phyloP scores from a whole-genome alignment of 2,888 invertebrate species.

The Pyralis farinalis region DNA sequence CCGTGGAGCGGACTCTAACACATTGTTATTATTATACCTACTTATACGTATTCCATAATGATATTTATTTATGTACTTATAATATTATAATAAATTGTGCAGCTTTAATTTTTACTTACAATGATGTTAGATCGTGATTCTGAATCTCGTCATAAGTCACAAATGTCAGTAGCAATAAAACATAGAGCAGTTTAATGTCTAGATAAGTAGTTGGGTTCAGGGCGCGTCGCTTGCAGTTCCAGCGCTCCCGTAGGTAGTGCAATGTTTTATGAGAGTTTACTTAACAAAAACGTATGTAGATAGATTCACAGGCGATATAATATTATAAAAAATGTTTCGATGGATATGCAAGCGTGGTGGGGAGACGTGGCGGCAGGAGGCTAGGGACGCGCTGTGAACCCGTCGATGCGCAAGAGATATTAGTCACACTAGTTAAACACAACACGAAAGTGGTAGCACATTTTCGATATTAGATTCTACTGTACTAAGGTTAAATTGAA shows the following conservation, averaged over 20 bases:
- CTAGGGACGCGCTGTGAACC: constrained; percentile 21
- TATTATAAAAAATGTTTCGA: neutral
- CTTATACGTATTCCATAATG: constrained; percentile 61
- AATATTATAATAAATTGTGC: constrained; percentile 71
- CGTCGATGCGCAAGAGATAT: constrained; percentile 38
- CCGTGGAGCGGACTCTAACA: constrained; percentile 55
- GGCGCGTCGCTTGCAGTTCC: constrained; percentile 33
- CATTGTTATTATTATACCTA: constrained; percentile 59
- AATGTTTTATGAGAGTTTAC: constrained; percentile 49
- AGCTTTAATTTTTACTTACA: constrained; percentile 81
- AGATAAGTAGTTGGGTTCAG: constrained; percentile 36
- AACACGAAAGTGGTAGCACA: constrained; percentile 75
- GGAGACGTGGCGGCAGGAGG: constrained; percentile 16
- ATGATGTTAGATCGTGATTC: constrained; percentile 80
- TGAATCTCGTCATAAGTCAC: constrained; percentile 81
- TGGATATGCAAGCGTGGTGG: constrained; percentile 8
- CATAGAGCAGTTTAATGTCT: constrained; percentile 63
- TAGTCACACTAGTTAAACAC: constrained; percentile 78
- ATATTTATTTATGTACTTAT: constrained; percentile 75
- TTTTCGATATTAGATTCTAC: constrained; percentile 72
- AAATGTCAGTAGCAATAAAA: constrained; percentile 77
- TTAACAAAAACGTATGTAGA: constrained; percentile 32
- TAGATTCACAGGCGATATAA: constrained; percentile 16
- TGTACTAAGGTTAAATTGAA: constrained; percentile 73
- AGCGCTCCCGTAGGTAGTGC: constrained; percentile 41